Evolutionary conservation across 1,140 invertebrate genomes (phyloP), one percentile per base, ranked within the genome.

Genomic region (Pseudomyrmex pallidus): DNA sequence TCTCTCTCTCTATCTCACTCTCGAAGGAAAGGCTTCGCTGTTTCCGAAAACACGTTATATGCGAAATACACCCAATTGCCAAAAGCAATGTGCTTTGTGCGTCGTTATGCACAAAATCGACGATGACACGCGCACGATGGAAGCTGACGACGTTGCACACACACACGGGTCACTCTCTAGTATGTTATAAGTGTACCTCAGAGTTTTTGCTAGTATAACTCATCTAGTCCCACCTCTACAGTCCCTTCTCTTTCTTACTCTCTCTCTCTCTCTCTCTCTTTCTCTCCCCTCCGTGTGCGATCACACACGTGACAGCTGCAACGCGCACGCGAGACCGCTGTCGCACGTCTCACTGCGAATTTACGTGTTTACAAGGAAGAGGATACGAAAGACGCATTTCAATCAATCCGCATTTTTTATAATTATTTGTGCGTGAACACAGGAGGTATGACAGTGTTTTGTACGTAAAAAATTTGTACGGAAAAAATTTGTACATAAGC

Each of bases 291-390:
- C 44, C 54, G 15, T 25, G 15, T 3, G 67, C 15, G 25, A n/a
- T 22, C 12, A 66, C 5, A 87, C 86, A 87, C 85, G 86, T 87
- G 86, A 87, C 82, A 15, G 3, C n/a, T 13, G 62, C 61, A 54
- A 74, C 82, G 70, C 84, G 72, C 73, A 87, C 85, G 76, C 86
- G 80, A 76, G 35, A 35, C 35, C 35, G 35, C 35, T 4, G 73
- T 73, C 46, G 25, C 63, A 13, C 13, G 25, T 52, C 12, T 10
- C 20, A 46, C 35, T 20, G 5, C 57, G 13, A 50, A 52, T 72
- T 56, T 74, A 62, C 68, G 44, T 52, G 35, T 52, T 52, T 52
- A 52, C 50, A 13, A 13, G 5, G 5, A 35, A 35, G 0, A 35
- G 0, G 4, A 35, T 35, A 2, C 35, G 5, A 52, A 12, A 52